A percentile compares a stretch with the other conserved stretches of the same genome.
Conservation (phyloP, 2,797 vertebrate genomes). For the Coregonus ussuriensis region DNA sequence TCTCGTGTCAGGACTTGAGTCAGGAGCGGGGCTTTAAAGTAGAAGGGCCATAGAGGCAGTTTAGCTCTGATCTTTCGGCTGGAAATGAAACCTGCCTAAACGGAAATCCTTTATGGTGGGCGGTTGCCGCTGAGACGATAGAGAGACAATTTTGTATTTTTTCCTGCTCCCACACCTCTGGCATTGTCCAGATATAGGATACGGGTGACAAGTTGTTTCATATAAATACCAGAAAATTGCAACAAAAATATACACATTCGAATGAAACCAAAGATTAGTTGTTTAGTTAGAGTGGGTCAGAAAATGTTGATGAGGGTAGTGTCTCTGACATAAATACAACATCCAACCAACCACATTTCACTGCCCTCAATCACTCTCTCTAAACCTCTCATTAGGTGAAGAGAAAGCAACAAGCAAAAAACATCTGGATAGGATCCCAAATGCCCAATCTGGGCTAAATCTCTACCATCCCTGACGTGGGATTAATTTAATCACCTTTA, state of each 20-base stretch:
- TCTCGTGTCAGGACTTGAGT: neutral
- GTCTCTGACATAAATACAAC: neutral
- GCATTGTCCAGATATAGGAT: neutral
- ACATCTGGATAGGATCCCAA: neutral
- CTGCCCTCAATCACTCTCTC: neutral
- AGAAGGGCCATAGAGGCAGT: neutral
- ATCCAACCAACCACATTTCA: neutral
- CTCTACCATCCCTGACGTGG: neutral
- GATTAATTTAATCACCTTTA: neutral
- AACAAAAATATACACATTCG: neutral
- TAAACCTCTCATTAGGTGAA: neutral
- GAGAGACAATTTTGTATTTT: neutral
- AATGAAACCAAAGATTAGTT: neutral
- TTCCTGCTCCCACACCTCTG: neutral
- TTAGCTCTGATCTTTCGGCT: neutral
- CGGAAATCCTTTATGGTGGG: neutral
- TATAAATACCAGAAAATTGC: neutral
- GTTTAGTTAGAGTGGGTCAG: neutral
- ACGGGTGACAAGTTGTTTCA: neutral
- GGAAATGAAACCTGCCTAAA: conserved; percentile 5
- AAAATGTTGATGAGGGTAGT: neutral
- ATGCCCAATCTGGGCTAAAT: neutral
- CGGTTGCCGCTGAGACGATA: neutral
- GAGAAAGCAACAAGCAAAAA: neutral
- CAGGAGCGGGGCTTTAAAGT: neutral